phyloP scores from a whole-genome alignment of 2,113 vertebrate species.

The Thunnus maccoyii region DNA sequence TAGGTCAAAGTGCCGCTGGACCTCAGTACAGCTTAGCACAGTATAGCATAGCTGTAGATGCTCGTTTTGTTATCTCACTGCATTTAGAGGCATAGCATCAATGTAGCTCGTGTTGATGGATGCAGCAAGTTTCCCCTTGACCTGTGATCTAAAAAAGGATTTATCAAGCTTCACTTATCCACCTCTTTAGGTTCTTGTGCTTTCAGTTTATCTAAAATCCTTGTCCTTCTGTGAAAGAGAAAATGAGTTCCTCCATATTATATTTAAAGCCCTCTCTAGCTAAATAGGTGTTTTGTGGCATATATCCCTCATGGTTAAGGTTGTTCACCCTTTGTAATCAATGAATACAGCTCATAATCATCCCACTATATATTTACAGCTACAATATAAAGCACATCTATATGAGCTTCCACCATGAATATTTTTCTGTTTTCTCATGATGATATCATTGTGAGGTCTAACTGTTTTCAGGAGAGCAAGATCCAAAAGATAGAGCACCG shows the following conservation, averaged over 20 bases:
- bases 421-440: slow-evolving; percentile 26
- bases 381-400: background rate
- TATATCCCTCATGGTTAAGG: background rate
- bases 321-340: slow-evolving; percentile 1
- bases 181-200: too few relatives aligned
- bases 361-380: background rate
- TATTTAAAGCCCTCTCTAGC: too few relatives aligned
- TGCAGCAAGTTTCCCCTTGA: too few relatives aligned
- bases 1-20: too few relatives aligned
- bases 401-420: background rate
- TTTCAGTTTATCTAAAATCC: background rate
- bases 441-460: slow-evolving; percentile 40
- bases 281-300: background rate
- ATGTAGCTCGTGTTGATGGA: too few relatives aligned
- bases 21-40: too few relatives aligned
- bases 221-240: background rate
- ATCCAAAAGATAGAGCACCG: slow-evolving; percentile 54
- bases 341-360: slow-evolving; percentile 9
- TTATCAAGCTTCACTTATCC: too few relatives aligned
- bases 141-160: too few relatives aligned
- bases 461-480: slow-evolving; percentile 50
- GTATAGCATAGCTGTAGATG: too few relatives aligned
- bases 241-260: too few relatives aligned
- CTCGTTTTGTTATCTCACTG: too few relatives aligned
- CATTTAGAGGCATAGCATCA: too few relatives aligned